A percentile compares a stretch with the other conserved stretches of the same genome.
Conservation (phyloP, 2,888 invertebrate species). For the Acholoe squamosa region DNA sequence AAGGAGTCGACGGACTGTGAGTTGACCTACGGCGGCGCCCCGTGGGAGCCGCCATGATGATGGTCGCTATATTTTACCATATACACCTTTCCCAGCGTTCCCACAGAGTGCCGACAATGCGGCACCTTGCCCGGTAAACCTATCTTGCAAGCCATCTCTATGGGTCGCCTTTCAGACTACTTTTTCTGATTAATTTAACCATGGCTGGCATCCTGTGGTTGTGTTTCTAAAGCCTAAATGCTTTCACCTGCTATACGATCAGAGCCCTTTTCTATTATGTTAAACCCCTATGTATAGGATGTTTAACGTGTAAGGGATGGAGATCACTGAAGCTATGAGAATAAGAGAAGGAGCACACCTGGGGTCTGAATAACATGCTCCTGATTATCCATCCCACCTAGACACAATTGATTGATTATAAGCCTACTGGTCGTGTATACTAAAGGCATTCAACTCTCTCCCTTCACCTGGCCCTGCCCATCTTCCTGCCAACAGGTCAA, state of each 20-base stretch:
- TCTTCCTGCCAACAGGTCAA: neutral
- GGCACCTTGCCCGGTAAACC: neutral
- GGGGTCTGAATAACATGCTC: constrained; percentile 19
- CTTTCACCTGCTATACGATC: constrained; percentile 9
- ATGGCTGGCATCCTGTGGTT: neutral
- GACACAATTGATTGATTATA: constrained; percentile 26
- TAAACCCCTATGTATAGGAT: neutral
- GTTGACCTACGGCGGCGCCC: neutral
- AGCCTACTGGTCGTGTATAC: neutral
- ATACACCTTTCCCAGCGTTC: neutral
- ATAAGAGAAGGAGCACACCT: neutral
- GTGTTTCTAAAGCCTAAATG: constrained; percentile 5
- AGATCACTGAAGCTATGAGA: neutral
- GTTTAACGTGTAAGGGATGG: neutral
- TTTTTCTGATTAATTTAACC: constrained; percentile 31
- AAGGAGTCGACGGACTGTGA: constrained; percentile 27
- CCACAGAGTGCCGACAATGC: constrained; percentile 5
- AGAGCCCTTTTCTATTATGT: neutral
- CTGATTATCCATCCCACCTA: neutral
- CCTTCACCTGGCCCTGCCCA: neutral
- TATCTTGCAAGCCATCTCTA: neutral
- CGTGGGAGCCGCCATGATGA: neutral
- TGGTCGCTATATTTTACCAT: no score
- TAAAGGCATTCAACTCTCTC: neutral
- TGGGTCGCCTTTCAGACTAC: neutral